Conservation (phyloP, 2,888 invertebrate genomes). For the Onthophagus sagittarius region DNA sequence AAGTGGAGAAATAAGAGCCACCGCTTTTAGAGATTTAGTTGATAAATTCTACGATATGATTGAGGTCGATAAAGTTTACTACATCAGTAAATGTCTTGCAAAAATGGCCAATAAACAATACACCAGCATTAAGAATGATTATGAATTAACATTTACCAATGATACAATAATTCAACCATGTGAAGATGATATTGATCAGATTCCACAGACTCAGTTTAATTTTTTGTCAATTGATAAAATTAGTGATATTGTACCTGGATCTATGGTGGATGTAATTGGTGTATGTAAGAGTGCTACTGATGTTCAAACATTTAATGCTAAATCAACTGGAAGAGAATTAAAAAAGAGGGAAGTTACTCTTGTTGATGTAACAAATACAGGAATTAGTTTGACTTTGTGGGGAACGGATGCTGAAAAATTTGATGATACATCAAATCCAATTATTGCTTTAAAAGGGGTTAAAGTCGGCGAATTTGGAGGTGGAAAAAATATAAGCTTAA, state of each 20-base stretch:
- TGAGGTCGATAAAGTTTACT: slow-evolving; percentile 77
- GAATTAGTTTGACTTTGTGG: slow-evolving; percentile 86
- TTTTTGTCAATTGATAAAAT: slow-evolving; percentile 74
- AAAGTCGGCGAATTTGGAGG: slow-evolving; percentile 85
- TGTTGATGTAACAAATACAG: slow-evolving; percentile 78
- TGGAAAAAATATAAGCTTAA: slow-evolving; percentile 61
- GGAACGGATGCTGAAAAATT: slow-evolving; percentile 84
- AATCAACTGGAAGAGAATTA: slow-evolving; percentile 74
- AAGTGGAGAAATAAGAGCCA: slow-evolving; percentile 88
- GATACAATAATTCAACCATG: slow-evolving; percentile 54
- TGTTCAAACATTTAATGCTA: slow-evolving; percentile 66
- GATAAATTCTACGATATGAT: slow-evolving; percentile 88
- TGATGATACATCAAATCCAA: slow-evolving; percentile 69
- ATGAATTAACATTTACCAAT: slow-evolving; percentile 84
- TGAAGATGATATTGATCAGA: slow-evolving; percentile 52
- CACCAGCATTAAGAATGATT: slow-evolving; percentile 81
- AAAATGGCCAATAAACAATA: slow-evolving; percentile 94
- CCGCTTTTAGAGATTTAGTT: slow-evolving; percentile 82
- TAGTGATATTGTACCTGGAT: slow-evolving; percentile 61
- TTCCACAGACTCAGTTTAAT: slow-evolving; percentile 76
- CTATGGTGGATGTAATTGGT: slow-evolving; percentile 81
- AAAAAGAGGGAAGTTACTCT: slow-evolving; percentile 85
- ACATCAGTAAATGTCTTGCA: slow-evolving; percentile 76
- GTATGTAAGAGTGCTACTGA: slow-evolving; percentile 75
- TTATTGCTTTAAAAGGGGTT: slow-evolving; percentile 82